Conservation (phyloP, 1,140 invertebrate species). For the Apis dorsata region DNA sequence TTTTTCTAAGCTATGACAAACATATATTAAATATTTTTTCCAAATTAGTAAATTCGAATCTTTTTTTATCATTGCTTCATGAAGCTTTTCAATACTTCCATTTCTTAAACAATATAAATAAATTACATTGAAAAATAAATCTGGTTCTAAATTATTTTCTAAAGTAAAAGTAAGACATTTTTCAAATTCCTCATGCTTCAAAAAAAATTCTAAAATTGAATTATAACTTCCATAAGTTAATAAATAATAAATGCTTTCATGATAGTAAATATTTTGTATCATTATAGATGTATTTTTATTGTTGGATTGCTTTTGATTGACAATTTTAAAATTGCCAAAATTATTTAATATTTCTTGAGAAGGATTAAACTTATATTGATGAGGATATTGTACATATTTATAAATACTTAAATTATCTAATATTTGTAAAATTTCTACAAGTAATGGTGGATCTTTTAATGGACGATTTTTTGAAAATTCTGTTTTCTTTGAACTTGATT, state of each 20-base stretch:
- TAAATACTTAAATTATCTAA: constrained; percentile 79
- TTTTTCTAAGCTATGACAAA: constrained; percentile 84
- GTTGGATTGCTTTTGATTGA: constrained; percentile 73
- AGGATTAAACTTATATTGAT: constrained; percentile 58
- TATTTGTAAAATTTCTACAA: constrained; percentile 86
- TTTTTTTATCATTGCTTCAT: constrained; percentile 82
- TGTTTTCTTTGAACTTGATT: constrained; percentile 65
- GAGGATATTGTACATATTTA: constrained; percentile 66
- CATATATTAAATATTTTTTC: constrained; percentile 84
- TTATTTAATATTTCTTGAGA: constrained; percentile 77
- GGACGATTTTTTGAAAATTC: constrained; percentile 78
- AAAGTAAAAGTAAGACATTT: constrained; percentile 84
- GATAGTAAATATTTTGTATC: constrained; percentile 80
- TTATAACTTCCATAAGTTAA: constrained; percentile 85
- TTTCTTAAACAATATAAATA: constrained; percentile 84
- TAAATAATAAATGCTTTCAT: constrained; percentile 88
- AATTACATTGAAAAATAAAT: constrained; percentile 86
- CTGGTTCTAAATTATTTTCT: constrained; percentile 83
- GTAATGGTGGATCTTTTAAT: constrained; percentile 82
- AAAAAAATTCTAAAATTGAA: constrained; percentile 86
- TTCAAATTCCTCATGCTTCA: constrained; percentile 83
- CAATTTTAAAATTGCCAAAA: constrained; percentile 76
- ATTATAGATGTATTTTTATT: constrained; percentile 40
- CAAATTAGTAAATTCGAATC: constrained; percentile 84
- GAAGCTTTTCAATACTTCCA: constrained; percentile 82